phyloP scores from a whole-genome alignment of 2,113 vertebrate species.

The Festucalex cinctus region DNA sequence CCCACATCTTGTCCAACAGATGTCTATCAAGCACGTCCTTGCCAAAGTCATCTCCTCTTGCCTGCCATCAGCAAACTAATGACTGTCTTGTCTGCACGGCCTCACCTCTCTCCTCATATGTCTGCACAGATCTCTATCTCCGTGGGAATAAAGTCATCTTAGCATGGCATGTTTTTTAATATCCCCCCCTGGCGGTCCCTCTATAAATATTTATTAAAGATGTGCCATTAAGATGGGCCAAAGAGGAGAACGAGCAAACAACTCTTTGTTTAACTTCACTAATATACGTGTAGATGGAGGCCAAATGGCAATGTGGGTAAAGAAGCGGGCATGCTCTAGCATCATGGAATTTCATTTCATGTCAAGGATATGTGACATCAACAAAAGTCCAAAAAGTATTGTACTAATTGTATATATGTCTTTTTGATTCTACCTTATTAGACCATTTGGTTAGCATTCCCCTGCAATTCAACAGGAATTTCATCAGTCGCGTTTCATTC shows the following conservation, averaged over 20 bases:
- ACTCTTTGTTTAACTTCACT: slow-evolving; percentile 65
- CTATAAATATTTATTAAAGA: slow-evolving; percentile 77
- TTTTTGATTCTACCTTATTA: too few relatives aligned
- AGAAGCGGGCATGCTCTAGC: slow-evolving; percentile 42
- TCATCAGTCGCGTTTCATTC: slow-evolving; percentile 21
- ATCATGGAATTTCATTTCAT: slow-evolving; percentile 36
- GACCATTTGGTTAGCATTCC: not conserved
- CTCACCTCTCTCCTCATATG: slow-evolving; percentile 30
- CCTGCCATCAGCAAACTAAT: slow-evolving; percentile 52
- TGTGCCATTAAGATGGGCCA: slow-evolving; percentile 61
- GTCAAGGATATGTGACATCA: slow-evolving; percentile 7
- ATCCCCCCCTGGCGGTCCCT: slow-evolving; percentile 37
- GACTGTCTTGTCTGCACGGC: slow-evolving; percentile 19
- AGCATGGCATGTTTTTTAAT: slow-evolving; percentile 72
- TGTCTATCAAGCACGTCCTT: slow-evolving; percentile 52
- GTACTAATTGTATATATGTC: too few relatives aligned
- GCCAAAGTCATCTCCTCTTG: slow-evolving; percentile 51
- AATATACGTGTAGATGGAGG: slow-evolving; percentile 60
- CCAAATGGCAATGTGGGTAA: slow-evolving; percentile 37
- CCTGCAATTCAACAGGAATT: not conserved
- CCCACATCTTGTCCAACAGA: slow-evolving; percentile 20
- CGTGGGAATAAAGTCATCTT: slow-evolving; percentile 57
- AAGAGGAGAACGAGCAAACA: slow-evolving; percentile 62
- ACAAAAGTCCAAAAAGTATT: too few relatives aligned
- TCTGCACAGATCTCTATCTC: slow-evolving; percentile 57